Base-by-base conservation (phyloP, 2,888 invertebrate genomes). In the Rotaria magnacalcarata region DNA sequence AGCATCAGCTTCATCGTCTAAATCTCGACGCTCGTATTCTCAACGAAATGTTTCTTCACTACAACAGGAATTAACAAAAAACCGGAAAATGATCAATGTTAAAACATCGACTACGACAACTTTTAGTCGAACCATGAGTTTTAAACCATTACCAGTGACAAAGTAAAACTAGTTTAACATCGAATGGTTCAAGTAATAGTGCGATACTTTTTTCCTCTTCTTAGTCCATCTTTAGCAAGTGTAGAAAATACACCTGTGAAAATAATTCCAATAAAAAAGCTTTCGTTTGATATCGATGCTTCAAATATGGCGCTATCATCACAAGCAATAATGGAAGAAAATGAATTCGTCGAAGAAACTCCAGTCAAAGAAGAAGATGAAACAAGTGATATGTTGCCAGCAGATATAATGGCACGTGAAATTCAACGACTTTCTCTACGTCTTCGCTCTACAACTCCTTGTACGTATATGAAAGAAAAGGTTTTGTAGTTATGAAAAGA, bases 361-460 rank as follows among this genome's bases (percentile, higher is more conserved):
- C 67, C 67, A 34, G 7, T 67, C 2, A 67, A 67, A 67, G 67
- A 67, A 67, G 67, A 67, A 14, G 67, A 67, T 4, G 7, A 67
- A 2, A 7, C 0, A 34, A 67, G 34, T 34, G 67, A 67, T 34
- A 34, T 67, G 10, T 34, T 67, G 19, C 16, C 34, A 67, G 34
- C 67, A 34, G 67, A 67, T 67, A 67, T 67, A 34, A 67, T 67
- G 67, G 27, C 67, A 67, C 67, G 67, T 67, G 67, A 67, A 67
- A 67, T 67, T 34, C 67, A 67, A 67, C 34, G 67, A 41, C 34
- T 67, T 2, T 67, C 67, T 67, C 34, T 67, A 14, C 67, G 67
- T 19, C 67, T 67, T 67, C 67, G 67, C 0, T 67, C 67, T 6
- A 2, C 67, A 7, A 67, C 16, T 41, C 67, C 67, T 19, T 67